phyloP scores from a whole-genome alignment of 2,888 invertebrate genomes.

The Athetis lepigone region DNA sequence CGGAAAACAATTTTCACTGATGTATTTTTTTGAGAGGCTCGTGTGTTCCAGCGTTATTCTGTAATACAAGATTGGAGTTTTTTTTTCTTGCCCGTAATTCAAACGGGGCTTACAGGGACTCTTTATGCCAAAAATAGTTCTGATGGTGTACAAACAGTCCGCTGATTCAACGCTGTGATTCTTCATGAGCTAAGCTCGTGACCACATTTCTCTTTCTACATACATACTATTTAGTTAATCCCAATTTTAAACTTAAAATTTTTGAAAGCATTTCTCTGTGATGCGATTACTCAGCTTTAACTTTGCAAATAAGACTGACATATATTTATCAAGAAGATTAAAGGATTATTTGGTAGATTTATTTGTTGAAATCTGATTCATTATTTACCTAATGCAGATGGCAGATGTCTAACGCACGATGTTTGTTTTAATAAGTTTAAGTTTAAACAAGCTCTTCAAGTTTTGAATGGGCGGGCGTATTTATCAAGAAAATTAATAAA shows the following conservation, averaged over 20 bases:
- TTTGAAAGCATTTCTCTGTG: conserved; percentile 25
- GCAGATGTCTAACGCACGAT: conserved; percentile 9
- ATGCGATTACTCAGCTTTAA: conserved; percentile 32
- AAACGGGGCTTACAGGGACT: conserved; percentile 44
- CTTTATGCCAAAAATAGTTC: conserved; percentile 55
- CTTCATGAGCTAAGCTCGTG: conserved; percentile 64
- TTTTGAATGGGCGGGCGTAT: background rate
- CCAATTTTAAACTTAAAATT: conserved; percentile 35
- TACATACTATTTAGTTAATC: conserved; percentile 32
- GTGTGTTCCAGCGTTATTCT: conserved; percentile 62
- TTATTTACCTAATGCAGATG: conserved; percentile 6
- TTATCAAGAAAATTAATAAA: background rate
- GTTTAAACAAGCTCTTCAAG: background rate
- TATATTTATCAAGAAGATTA: conserved; percentile 28
- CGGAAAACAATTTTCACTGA: conserved; percentile 81
- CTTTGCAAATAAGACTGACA: conserved; percentile 39
- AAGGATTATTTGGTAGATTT: conserved; percentile 26
- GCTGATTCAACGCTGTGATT: conserved; percentile 58
- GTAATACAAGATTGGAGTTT: conserved; percentile 62
- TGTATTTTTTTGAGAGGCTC: conserved; percentile 76
- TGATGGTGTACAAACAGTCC: conserved; percentile 25
- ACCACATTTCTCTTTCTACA: conserved; percentile 48
- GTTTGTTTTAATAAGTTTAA: conserved; percentile 7
- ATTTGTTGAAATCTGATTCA: conserved; percentile 29
- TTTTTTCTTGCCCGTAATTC: conserved; percentile 59